Evolutionary conservation across 2,888 invertebrate genomes (phyloP).

Genomic region (Axea sp.): DNA sequence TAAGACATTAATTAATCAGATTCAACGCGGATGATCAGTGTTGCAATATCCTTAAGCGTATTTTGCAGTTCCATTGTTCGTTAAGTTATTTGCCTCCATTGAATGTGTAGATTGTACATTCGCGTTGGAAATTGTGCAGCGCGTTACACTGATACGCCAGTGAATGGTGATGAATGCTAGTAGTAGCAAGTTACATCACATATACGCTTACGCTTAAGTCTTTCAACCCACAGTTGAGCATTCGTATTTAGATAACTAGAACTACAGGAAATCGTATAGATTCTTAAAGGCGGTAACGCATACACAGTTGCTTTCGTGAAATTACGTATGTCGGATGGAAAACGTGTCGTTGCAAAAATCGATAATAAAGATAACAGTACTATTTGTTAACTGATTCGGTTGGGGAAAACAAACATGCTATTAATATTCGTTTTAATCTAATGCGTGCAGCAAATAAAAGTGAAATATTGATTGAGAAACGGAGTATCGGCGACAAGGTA

Average conservation of each 20-base stretch:
- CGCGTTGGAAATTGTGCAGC: conserved; percentile 9
- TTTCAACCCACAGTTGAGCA: conserved; percentile 23
- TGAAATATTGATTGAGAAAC: not conserved
- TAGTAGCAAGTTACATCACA: conserved; percentile 29
- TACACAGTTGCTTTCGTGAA: no score
- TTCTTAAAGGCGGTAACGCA: not conserved
- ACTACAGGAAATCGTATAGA: conserved; percentile 16
- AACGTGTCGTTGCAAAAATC: no score
- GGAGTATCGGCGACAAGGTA: not conserved
- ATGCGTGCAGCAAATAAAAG: not conserved
- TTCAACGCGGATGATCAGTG: not conserved
- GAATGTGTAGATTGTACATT: conserved; percentile 18
- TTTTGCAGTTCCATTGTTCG: conserved; percentile 26
- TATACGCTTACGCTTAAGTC: conserved; percentile 30
- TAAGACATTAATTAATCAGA: conserved; percentile 7
- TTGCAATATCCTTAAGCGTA: not conserved
- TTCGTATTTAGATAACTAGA: conserved; percentile 26
- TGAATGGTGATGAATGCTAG: conserved; percentile 27
- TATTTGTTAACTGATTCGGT: no score
- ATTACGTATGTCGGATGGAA: no score
- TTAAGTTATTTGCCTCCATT: conserved; percentile 14
- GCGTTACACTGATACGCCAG: conserved; percentile 12
- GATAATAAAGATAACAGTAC: no score
- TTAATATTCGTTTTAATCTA: no score
- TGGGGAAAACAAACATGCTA: no score